phyloP scores from a whole-genome alignment of 2,888 invertebrate species.

The Synergus laeviventris region DNA sequence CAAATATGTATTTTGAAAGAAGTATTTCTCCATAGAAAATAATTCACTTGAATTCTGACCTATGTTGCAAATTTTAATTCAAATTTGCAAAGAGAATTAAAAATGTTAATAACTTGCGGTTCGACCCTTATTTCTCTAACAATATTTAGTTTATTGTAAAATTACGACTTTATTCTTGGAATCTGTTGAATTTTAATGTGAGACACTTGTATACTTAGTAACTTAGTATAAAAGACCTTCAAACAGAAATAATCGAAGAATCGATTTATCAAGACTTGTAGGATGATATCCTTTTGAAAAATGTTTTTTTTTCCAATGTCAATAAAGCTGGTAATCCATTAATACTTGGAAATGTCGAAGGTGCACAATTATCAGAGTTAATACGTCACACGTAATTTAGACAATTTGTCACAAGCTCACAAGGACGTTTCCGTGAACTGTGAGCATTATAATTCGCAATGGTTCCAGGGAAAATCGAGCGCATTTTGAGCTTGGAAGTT shows the following conservation, averaged over 20 bases:
- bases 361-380: neutral
- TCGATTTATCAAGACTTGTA: neutral
- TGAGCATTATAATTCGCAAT: slow-evolving; percentile 28
- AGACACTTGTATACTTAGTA: too few species aligned
- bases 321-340: neutral
- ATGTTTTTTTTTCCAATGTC: neutral
- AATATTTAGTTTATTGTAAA: too few species aligned
- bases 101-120: too few species aligned
- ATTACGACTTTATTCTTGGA: too few species aligned
- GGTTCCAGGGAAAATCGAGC: slow-evolving; percentile 36
- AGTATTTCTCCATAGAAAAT: too few species aligned
- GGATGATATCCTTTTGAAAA: neutral
- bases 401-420: slow-evolving; percentile 28
- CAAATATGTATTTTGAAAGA: neutral
- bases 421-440: slow-evolving; percentile 14
- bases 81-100: neutral
- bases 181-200: too few species aligned
- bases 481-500: slow-evolving; percentile 11
- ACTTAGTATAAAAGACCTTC: neutral
- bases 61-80: neutral
- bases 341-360: neutral
- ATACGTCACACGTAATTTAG: slow-evolving; percentile 24
- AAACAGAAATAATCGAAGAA: neutral
- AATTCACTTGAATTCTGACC: too few species aligned
- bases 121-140: too few species aligned